Evolutionary conservation across 2,888 invertebrate species (phyloP).

Genomic region (Aphidoletes aphidimyza): DNA sequence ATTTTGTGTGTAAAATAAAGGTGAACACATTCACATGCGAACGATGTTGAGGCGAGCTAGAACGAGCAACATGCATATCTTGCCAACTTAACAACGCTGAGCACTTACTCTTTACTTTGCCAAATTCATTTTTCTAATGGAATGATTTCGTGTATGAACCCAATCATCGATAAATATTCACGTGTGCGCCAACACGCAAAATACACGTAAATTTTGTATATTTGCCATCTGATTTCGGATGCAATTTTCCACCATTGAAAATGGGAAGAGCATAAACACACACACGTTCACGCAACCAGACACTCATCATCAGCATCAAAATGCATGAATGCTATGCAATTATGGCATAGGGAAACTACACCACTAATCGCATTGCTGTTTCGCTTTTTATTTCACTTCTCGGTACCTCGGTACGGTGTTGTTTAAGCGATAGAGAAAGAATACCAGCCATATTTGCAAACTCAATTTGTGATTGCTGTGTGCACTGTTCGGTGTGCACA

Average conservation of each 20-base stretch:
- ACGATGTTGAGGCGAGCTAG: too few species aligned
- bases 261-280: neutral
- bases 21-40: neutral
- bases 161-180: slow-evolving; percentile 40
- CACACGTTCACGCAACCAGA: slow-evolving; percentile 24
- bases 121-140: slow-evolving; percentile 46
- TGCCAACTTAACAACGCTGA: neutral
- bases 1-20: slow-evolving; percentile 10
- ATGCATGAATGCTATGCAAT: slow-evolving; percentile 49
- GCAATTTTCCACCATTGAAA: neutral
- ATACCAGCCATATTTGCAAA: neutral
- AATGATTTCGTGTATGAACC: slow-evolving; percentile 41
- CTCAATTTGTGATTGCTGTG: slow-evolving; percentile 25
- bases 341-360: slow-evolving; percentile 37
- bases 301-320: slow-evolving; percentile 49
- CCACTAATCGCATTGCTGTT: slow-evolving; percentile 38
- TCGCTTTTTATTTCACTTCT: neutral
- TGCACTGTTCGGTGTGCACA: too few species aligned
- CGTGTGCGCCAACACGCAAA: slow-evolving; percentile 37
- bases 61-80: neutral
- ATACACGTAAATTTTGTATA: neutral
- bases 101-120: neutral
- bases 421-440: neutral
- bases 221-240: neutral
- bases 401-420: neutral